These are phyloP conservation scores for Ectropis crepuscularia DNA, from an alignment of 2,888 invertebrate species.

Conservation along the genomic window DNA sequence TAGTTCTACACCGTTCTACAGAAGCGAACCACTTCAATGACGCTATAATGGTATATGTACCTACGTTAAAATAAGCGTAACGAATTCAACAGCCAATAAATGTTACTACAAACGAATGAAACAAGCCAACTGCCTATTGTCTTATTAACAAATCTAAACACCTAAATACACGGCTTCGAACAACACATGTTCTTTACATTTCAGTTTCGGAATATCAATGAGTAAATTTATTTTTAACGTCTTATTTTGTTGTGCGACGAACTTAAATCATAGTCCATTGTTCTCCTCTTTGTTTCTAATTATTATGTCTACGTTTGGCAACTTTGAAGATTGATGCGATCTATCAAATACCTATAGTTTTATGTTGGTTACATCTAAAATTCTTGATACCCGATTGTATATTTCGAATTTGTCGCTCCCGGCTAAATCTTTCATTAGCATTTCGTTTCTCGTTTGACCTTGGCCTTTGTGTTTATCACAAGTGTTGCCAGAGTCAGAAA, in stretches of 20 bases:
- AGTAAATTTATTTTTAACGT: conserved; percentile 48
- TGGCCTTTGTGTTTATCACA: conserved; percentile 26
- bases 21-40: neutral
- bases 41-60: neutral
- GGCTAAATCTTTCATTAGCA: conserved; percentile 16
- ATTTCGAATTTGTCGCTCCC: neutral
- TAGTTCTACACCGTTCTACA: neutral
- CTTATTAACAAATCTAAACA: conserved; percentile 39
- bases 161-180: conserved; percentile 15
- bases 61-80: neutral
- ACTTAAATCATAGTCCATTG: conserved; percentile 6
- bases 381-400: neutral
- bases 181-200: conserved; percentile 42
- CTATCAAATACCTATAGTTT: neutral
- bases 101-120: conserved; percentile 10
- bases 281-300: conserved; percentile 10
- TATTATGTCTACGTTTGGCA: neutral
- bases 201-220: conserved; percentile 50
- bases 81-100: conserved; percentile 26
- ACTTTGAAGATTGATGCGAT: neutral
- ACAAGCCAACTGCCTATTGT: conserved; percentile 29
- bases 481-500: conserved; percentile 9
- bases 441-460: conserved; percentile 22
- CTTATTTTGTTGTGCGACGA: conserved; percentile 5
- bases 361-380: neutral